Percentiles rank a stretch among this genome's conserved stretches.
Evolutionary conservation across 1,140 invertebrate species (phyloP).

Genomic region (Streblospio benedicti): DNA sequence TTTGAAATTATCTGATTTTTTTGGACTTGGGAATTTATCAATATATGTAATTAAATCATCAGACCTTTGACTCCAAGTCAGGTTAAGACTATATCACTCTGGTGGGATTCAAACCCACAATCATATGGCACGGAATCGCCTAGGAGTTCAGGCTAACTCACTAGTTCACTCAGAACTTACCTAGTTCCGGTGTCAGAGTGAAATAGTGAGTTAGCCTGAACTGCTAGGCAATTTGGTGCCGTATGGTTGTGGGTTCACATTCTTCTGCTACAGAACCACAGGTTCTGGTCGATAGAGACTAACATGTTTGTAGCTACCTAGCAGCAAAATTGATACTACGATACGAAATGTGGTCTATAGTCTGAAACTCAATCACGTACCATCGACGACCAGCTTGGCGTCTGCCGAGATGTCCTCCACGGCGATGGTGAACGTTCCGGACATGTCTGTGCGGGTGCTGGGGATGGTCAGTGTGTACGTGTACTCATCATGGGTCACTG

Average conservation of each 20-base stretch:
- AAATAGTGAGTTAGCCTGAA: neutral
- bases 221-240: neutral
- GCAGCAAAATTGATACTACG: neutral
- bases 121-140: too few relatives aligned
- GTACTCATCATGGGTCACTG: slow-evolving; percentile 21
- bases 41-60: too few relatives aligned
- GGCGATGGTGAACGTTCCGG: slow-evolving; percentile 34
- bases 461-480: slow-evolving; percentile 35
- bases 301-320: neutral
- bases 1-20: neutral
- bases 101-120: too few relatives aligned
- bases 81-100: too few relatives aligned
- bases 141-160: too few relatives aligned
- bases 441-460: slow-evolving; percentile 32
- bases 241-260: neutral
- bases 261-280: too few relatives aligned
- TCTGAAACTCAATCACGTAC: slow-evolving; percentile 13
- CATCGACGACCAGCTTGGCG: slow-evolving; percentile 32
- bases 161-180: neutral
- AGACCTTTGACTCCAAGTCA: too few relatives aligned
- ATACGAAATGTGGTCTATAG: neutral
- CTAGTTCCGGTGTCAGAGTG: too few relatives aligned
- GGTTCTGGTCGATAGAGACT: neutral
- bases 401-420: slow-evolving; percentile 31
- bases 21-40: neutral